Evolutionary conservation across 2,113 vertebrate genomes (phyloP), one percentile per base, ranked within the genome.

Genomic region (Ailuropoda melanoleuca): DNA sequence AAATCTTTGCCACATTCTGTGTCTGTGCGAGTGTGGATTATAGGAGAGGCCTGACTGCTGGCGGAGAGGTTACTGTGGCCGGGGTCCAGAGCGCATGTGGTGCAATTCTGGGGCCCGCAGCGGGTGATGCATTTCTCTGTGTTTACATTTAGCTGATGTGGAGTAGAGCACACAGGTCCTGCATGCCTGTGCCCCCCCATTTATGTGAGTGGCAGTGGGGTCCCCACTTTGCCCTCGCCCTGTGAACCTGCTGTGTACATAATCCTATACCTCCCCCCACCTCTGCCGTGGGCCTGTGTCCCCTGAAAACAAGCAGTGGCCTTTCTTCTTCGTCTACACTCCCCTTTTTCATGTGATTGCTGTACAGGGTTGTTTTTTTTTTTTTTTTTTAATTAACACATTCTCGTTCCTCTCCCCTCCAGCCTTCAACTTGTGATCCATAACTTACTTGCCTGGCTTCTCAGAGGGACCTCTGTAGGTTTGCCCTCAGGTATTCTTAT

Each of bases 401-500:
- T 68, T 70, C 39, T 18, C 80, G 43, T 74, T 68, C 24, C 39
- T 37, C 48, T 53, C 39, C 17, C 55, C 15, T 53, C 75, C 9
- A 48, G 43, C 77, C 86, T 64, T 81, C 4, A 1, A 24, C 77
- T 75, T 77, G 62, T 66, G 46, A 53, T 92, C 1, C 9, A 90
- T 98, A 98, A 98, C 98, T 98, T 98, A 97, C 98, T 97, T 97
- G 96, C 98, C 98, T 96, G 98, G 92, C 97, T 98, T 97, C 95
- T 98, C 3, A 12, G 88, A 98, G 98, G 97, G 97, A 90, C 98
- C 96, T 97, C 91, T 98, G 98, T 98, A 98, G 93, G 98, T 98
- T 98, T 98, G 98, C 99, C 98, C 98, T 98, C 94, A 98, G 98
- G 98, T 98, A 98, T 98, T 98, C 95, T 98, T 98, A 98, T 98